Base-by-base conservation (phyloP, 2,797 vertebrate genomes). In the Orientallactaga sibirica region DNA sequence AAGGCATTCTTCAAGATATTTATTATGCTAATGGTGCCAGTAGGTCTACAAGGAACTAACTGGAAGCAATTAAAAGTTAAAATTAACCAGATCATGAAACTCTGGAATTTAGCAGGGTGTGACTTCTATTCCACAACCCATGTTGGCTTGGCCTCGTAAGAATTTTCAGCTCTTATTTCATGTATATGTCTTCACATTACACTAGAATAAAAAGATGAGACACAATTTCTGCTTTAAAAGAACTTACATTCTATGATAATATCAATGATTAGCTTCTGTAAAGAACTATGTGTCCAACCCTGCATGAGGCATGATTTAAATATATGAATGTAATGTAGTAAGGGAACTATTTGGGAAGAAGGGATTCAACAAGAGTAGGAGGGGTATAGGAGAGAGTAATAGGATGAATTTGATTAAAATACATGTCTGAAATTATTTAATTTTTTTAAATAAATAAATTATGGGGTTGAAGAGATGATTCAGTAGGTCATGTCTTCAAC, bases 181-280 rank as follows among this genome's bases (percentile, higher is more conserved):
- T 68, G 9, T 58, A 41, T 75, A 43, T 25, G 14, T 67, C n/a
- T 70, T 37, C 24, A 52, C 3, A 11, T 43, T 77, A 5, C 52
- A 27, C 43, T 29, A 11, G 24, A 78, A 61, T 78, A 27, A 41
- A 75, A 78, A 27, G 7, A 27, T 37, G 79, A 73, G 6, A 27
- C 22, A 74, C 4, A 25, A 12, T n/a, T 91, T 93, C 25, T 95
- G 24, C 15, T 87, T 76, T 75, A 48, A 83, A 80, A 87, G 24
- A 55, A 29, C 10, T 52, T 58, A 4, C 2, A 18, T 4, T 79
- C 68, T 71, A 7, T 12, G 2, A 27, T 52, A 68, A 6, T 29
- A 58, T 61, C 85, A 70, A 9, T 33, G 19, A 43, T 52, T 29
- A 86, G 24, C 20, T 64, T 84, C 86, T 58, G 43, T 1, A 58